Evolutionary conservation across 2,797 vertebrate species (phyloP).

Genomic region (Sebastes goodei): DNA sequence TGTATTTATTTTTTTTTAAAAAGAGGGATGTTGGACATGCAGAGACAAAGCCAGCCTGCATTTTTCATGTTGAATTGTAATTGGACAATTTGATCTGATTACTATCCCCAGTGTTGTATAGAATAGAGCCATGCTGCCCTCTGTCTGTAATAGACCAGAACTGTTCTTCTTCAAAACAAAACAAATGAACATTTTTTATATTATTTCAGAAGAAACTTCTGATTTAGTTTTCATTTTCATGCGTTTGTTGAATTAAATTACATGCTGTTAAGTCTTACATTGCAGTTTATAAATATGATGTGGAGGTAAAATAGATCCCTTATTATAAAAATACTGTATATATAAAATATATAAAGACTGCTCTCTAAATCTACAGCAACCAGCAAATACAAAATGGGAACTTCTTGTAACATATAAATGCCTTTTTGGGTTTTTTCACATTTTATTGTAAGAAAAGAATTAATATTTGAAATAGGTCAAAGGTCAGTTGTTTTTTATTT

Average conservation of each 20-base stretch:
- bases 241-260: not conserved
- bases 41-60: not conserved
- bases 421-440: not conserved
- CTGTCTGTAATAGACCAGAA: conserved; percentile 59
- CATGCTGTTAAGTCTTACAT: not conserved
- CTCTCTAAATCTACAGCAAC: not conserved
- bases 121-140: conserved; percentile 75
- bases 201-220: not conserved
- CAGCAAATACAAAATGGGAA: not conserved
- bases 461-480: not conserved
- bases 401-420: not conserved
- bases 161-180: not conserved
- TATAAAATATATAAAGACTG: not conserved
- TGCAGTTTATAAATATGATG: not conserved
- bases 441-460: not conserved
- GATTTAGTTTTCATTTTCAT: not conserved
- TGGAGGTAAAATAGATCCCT: not conserved
- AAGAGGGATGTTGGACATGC: not conserved
- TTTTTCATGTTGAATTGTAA: conserved; percentile 21
- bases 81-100: not conserved
- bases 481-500: not conserved
- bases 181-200: not conserved
- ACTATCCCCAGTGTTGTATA: not conserved
- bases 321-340: not conserved
- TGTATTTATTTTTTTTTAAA: not conserved